Conservation (phyloP, 2,113 vertebrate genomes). For the Herpailurus yagouaroundi region DNA sequence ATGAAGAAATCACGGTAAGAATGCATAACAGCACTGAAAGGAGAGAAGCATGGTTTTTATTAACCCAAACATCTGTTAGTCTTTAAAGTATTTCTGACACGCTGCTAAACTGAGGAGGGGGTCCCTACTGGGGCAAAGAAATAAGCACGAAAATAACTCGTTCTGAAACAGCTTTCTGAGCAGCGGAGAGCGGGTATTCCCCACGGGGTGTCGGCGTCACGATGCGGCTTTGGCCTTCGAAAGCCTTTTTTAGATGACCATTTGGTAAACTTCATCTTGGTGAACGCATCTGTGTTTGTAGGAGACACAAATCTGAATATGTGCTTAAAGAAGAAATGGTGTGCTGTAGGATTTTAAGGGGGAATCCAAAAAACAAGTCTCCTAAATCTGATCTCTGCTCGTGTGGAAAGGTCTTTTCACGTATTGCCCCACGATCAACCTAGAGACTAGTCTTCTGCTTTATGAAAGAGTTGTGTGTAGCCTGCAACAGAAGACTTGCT, state of each 20-base stretch:
- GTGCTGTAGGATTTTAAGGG: background rate
- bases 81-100: slow-evolving; percentile 63
- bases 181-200: background rate
- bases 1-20: slow-evolving; percentile 50
- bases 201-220: rapidly evolving
- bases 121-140: slow-evolving; percentile 36
- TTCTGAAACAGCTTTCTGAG: background rate
- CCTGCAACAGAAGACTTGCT: background rate
- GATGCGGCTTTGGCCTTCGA: background rate
- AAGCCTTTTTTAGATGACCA: background rate
- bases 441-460: slow-evolving; percentile 31
- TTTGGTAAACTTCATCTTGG: background rate
- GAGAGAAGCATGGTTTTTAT: slow-evolving; percentile 44
- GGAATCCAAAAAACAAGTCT: background rate
- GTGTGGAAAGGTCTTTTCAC: slow-evolving; percentile 25
- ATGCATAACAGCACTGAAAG: background rate
- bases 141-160: slow-evolving; percentile 35
- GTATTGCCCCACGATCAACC: slow-evolving; percentile 35
- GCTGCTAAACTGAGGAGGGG: slow-evolving; percentile 47
- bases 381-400: slow-evolving; percentile 9
- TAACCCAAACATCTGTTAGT: slow-evolving; percentile 62
- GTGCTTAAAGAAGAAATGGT: background rate
- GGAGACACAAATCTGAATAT: background rate
- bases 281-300: background rate
- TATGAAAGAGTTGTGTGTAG: background rate